Evolutionary conservation across 2,113 vertebrate species (phyloP).

Genomic region (Brienomyrus brachyistius): DNA sequence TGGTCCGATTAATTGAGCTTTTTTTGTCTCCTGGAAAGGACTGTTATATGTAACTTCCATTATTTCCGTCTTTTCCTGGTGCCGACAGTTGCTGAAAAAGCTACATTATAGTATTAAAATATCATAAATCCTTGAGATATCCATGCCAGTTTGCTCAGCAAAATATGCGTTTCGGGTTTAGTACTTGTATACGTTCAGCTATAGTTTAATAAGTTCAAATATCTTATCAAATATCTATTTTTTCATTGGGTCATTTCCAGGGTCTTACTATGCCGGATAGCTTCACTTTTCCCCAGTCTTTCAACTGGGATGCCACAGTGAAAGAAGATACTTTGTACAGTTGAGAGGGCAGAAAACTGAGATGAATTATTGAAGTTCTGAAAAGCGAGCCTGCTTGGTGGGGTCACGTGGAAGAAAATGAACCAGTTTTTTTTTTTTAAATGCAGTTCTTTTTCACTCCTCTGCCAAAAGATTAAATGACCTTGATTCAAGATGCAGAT

Average conservation of each 20-base stretch:
- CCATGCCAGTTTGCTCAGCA: background rate
- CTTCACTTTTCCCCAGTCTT: background rate
- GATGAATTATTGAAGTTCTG: conserved; percentile 16
- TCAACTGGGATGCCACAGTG: background rate
- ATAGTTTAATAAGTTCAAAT: background rate
- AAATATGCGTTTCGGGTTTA: background rate
- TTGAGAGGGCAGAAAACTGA: background rate
- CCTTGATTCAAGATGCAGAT: background rate
- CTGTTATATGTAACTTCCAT: background rate
- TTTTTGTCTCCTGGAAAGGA: background rate
- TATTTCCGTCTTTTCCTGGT: background rate
- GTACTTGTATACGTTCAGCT: background rate
- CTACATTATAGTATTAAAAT: background rate
- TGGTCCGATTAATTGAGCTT: background rate
- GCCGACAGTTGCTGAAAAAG: background rate
- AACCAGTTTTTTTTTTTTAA: background rate
- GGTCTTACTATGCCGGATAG: background rate
- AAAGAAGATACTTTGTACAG: background rate
- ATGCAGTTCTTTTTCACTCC: background rate
- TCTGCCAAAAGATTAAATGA: background rate
- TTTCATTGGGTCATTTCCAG: background rate
- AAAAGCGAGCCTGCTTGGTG: background rate
- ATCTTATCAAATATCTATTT: background rate
- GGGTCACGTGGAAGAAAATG: background rate
- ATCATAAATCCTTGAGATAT: background rate